These are phyloP conservation scores for Bovichtus diacanthus DNA, from an alignment of 2,797 vertebrate species.

Conservation along the genomic window DNA sequence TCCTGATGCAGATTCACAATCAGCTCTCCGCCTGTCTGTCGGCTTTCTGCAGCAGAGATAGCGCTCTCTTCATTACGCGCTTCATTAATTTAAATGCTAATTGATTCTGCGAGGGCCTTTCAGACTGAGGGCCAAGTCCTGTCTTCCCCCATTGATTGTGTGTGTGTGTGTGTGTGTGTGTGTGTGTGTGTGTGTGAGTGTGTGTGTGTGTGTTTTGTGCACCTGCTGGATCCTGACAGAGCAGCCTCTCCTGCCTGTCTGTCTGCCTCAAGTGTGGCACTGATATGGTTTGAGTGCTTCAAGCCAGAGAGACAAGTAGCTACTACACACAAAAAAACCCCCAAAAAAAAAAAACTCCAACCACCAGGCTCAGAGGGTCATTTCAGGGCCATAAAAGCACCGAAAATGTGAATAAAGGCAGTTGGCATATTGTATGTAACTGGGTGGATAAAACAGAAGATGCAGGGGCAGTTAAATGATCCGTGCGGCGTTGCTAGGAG, in stretches of 20 bases:
- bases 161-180: conserved; percentile 28
- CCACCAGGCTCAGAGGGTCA: conserved; percentile 5
- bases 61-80: conserved; percentile 80
- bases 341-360: neutral
- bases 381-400: conserved; percentile 41
- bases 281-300: conserved; percentile 72
- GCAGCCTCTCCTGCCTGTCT: conserved; percentile 76
- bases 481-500: conserved; percentile 93
- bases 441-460: conserved; percentile 66
- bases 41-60: conserved; percentile 76
- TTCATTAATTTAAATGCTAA: conserved; percentile 87
- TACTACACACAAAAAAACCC: neutral
- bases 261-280: conserved; percentile 71
- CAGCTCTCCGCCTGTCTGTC: conserved; percentile 64
- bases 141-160: conserved; percentile 64
- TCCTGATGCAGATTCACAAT: conserved; percentile 73
- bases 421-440: conserved; percentile 51
- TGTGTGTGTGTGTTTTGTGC: conserved; percentile 56
- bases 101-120: conserved; percentile 81
- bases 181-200: conserved; percentile 44
- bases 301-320: conserved; percentile 49
- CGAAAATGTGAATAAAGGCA: conserved; percentile 55
- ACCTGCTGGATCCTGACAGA: conserved; percentile 77
- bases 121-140: conserved; percentile 69
- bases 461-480: conserved; percentile 82